phyloP scores from a whole-genome alignment of 2,113 vertebrate species.

The Proterorhinus semilunaris region DNA sequence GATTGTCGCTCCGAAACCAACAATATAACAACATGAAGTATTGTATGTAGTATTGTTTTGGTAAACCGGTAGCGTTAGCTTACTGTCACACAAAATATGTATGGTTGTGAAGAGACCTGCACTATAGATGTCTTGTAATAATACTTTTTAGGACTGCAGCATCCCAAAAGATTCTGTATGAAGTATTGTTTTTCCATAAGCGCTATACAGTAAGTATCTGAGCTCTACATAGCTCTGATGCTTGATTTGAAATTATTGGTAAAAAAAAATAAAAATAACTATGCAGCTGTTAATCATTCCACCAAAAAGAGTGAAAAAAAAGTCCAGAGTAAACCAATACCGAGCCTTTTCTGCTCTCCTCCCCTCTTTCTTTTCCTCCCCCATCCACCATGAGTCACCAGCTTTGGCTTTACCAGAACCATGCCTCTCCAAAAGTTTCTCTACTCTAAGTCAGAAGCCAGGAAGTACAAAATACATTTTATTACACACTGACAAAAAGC shows the following conservation, averaged over 20 bases:
- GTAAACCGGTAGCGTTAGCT: neutral
- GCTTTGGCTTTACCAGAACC: conserved; percentile 32
- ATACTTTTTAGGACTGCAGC: too few species aligned
- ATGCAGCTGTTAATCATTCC: conserved; percentile 20
- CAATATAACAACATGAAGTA: neutral
- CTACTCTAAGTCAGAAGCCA: conserved; percentile 25
- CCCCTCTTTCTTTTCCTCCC: conserved; percentile 41
- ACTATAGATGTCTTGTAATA: too few species aligned
- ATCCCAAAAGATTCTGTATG: too few species aligned
- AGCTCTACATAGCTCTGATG: too few species aligned
- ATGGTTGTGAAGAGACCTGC: too few species aligned
- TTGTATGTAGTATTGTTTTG: neutral
- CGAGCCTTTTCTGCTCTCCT: conserved; percentile 36
- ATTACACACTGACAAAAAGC: conserved; percentile 16
- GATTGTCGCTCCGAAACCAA: neutral
- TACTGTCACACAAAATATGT: neutral
- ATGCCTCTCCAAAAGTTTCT: conserved; percentile 34
- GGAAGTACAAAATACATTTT: neutral
- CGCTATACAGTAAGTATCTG: too few species aligned
- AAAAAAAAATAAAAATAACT: neutral
- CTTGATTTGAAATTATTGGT: neutral
- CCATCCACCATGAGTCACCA: conserved; percentile 62
- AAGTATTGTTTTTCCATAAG: too few species aligned
- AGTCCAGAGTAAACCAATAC: conserved; percentile 39
- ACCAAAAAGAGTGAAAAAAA: neutral